Base-by-base conservation (phyloP, 2,888 invertebrate species). In the Thecophora atra region DNA sequence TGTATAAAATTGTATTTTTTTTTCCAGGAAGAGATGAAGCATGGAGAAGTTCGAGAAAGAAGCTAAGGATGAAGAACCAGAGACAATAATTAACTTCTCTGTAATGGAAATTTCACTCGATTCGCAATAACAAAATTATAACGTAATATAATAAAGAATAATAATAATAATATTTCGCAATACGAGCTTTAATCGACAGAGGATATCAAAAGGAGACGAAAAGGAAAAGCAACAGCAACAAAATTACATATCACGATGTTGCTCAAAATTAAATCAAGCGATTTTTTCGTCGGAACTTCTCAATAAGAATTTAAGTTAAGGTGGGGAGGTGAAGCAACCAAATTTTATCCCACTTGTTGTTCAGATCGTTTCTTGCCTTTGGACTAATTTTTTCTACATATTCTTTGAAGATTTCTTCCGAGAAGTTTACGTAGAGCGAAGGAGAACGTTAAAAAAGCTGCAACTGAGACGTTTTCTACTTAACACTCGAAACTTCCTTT, bases 71-170 rank as follows among this genome's bases (percentile, higher is more conserved):
- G 11, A 37, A 37, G 37, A 37, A 37, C 7, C 6, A 37, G 37
- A 37, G 6, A 37, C 37, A 8, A 37, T 37, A 37, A 77, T 76
- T 75, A 75, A 74, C 64, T 76, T 74, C 74, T 71, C 64, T 37
- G 11, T 75, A 76, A 76, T 74, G 72, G 58, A 73, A 75, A 73
- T 71, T 74, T 65, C 52, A 65, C 52, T 65, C 11, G n/a, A 69
- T 71, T 66, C 67, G 73, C 70, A 76, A 76, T 75, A 75, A 75
- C 76, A 72, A 76, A 76, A 77, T 77, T 77, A 76, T 76, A 77
- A 75, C 71, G 76, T 77, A 74, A 75, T 76, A 69, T 44, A 68
- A 26, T 28, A n/a, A n/a, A n/a, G n/a, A n/a, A n/a, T n/a, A 26
- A 58, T 58, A 64, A 67, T 56, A 54, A 56, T 56, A 68, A 68